Evolutionary conservation across 2,113 vertebrate species (phyloP).

Genomic region (Equus quagga): DNA sequence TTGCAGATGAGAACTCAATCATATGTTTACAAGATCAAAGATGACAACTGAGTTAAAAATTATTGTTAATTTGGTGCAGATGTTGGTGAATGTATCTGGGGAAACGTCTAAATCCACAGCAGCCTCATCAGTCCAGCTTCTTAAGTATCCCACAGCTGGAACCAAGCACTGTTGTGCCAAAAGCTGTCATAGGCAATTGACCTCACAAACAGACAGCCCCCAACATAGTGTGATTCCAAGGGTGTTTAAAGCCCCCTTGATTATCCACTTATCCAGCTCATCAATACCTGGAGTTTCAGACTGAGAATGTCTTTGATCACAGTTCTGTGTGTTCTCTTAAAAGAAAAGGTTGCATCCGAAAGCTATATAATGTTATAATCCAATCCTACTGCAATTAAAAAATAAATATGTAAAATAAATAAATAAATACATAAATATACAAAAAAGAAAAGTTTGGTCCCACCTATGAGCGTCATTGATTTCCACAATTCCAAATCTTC

Average conservation of each 20-base stretch:
- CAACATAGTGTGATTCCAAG: background rate
- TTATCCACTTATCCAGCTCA: background rate
- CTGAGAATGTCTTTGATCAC: background rate
- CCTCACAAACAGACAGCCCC: background rate
- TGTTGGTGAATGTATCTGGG: background rate
- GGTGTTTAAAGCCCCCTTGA: background rate
- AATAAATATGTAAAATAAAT: no score
- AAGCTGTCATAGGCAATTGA: background rate
- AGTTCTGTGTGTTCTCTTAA: background rate
- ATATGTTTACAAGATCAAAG: background rate
- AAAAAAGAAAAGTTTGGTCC: background rate
- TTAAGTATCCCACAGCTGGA: background rate
- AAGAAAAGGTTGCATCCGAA: background rate
- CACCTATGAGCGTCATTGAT: background rate
- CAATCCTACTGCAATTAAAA: no score
- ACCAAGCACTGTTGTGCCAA: background rate
- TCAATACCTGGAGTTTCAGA: background rate
- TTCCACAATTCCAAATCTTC: background rate
- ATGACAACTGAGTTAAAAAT: conserved; percentile 8
- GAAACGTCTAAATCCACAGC: background rate
- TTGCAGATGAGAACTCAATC: background rate
- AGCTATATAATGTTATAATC: no score
- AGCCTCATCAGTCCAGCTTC: background rate
- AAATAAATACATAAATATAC: no score
- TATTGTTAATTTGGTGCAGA: background rate